Conservation (phyloP, 2,888 invertebrate species). For the Thereva nobilitata region DNA sequence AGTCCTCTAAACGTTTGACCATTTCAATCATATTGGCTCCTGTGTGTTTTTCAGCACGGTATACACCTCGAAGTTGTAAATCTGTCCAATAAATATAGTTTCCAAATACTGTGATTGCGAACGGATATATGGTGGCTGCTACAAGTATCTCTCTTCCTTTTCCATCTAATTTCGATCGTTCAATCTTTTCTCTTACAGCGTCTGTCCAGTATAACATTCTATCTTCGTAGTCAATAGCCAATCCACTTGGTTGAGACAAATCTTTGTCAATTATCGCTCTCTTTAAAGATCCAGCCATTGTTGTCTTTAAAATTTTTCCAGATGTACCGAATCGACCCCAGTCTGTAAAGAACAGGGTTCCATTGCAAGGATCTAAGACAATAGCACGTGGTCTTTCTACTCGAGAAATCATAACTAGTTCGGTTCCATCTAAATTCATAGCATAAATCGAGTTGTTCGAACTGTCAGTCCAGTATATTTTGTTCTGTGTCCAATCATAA, state of each 20-base stretch:
- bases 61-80: slow-evolving; percentile 88
- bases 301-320: slow-evolving; percentile 91
- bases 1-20: slow-evolving; percentile 89
- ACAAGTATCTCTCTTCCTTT: slow-evolving; percentile 81
- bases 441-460: slow-evolving; percentile 93
- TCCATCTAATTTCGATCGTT: slow-evolving; percentile 87
- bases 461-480: slow-evolving; percentile 97
- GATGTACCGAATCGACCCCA: slow-evolving; percentile 93
- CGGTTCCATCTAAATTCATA: slow-evolving; percentile 87
- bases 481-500: slow-evolving; percentile 97
- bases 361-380: slow-evolving; percentile 95
- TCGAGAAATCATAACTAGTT: slow-evolving; percentile 87
- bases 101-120: slow-evolving; percentile 87
- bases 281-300: slow-evolving; percentile 94
- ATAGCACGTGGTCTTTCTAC: slow-evolving; percentile 94
- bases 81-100: slow-evolving; percentile 97
- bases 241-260: slow-evolving; percentile 91
- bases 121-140: slow-evolving; percentile 92
- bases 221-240: slow-evolving; percentile 95
- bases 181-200: slow-evolving; percentile 93
- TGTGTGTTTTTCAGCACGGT: slow-evolving; percentile 95
- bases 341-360: slow-evolving; percentile 92
- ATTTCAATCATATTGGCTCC: slow-evolving; percentile 93
- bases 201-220: slow-evolving; percentile 96
- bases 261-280: slow-evolving; percentile 87